Conservation (phyloP, 2,797 vertebrate genomes). For the Scleropages formosus region DNA sequence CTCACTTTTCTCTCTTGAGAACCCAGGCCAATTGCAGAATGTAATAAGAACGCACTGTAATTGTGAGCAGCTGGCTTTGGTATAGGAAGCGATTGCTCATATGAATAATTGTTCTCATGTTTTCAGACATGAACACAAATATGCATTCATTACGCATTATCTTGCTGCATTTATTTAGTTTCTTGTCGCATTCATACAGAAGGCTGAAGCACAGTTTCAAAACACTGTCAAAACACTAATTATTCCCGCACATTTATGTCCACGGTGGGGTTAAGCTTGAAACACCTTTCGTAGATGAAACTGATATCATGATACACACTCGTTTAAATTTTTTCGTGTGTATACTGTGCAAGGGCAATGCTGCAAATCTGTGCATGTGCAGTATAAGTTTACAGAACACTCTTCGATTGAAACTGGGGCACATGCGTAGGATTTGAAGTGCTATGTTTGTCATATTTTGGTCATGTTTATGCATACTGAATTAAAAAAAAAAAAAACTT, state of each 20-base stretch:
- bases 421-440: too few species aligned
- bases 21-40: constrained; percentile 21
- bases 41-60: constrained; percentile 45
- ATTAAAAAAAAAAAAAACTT: too few species aligned
- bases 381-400: too few species aligned
- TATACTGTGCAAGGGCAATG: too few species aligned
- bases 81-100: constrained; percentile 26
- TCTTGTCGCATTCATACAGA: constrained; percentile 2
- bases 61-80: constrained; percentile 48
- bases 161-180: constrained; percentile 52
- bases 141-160: constrained; percentile 50
- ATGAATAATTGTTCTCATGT: constrained; percentile 20
- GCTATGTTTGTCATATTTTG: too few species aligned
- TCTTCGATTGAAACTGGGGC: too few species aligned
- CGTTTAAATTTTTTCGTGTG: too few species aligned
- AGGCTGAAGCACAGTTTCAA: neutral
- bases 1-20: constrained; percentile 31
- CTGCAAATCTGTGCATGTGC: too few species aligned
- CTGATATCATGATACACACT: neutral
- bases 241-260: too few species aligned
- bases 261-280: neutral
- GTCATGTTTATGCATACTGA: too few species aligned
- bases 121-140: constrained; percentile 38
- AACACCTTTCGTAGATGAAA: neutral
- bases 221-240: neutral